Conservation (phyloP, 2,113 vertebrate species). For the Passer montanus region DNA sequence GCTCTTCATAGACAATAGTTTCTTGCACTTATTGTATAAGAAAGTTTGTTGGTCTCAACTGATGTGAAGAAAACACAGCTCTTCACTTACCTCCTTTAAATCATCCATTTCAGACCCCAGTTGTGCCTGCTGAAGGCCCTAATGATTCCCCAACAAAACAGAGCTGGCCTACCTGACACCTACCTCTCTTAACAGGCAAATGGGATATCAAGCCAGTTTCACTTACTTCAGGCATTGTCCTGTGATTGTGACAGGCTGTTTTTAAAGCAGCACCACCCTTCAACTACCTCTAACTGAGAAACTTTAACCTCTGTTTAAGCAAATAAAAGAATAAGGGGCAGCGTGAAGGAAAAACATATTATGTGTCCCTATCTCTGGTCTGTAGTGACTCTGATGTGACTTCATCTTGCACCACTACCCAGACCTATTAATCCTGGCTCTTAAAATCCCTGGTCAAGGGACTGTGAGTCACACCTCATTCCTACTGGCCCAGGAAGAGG, state of each 20-base stretch:
- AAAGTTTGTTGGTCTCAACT: background rate
- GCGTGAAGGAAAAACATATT: background rate
- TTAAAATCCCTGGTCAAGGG: background rate
- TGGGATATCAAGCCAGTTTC: background rate
- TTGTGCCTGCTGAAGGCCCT: background rate
- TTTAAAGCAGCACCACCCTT: background rate
- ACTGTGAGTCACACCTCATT: background rate
- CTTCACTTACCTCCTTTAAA: background rate
- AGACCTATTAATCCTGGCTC: background rate
- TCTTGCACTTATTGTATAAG: background rate
- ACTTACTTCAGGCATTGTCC: background rate
- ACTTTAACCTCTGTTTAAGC: background rate
- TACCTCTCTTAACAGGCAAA: background rate
- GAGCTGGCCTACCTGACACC: background rate
- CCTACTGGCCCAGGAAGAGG: background rate
- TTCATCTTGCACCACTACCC: background rate
- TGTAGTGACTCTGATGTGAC: background rate
- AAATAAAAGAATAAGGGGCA: background rate
- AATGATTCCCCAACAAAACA: background rate
- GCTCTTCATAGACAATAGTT: background rate
- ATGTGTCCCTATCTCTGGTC: background rate
- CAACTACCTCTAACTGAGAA: background rate
- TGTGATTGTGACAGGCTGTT: background rate
- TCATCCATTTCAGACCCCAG: background rate
- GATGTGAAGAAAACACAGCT: background rate